These are phyloP conservation scores for Geodia barretti DNA, from an alignment of 37 sponge, comb jelly and placozoan species.

Conservation along the genomic window DNA sequence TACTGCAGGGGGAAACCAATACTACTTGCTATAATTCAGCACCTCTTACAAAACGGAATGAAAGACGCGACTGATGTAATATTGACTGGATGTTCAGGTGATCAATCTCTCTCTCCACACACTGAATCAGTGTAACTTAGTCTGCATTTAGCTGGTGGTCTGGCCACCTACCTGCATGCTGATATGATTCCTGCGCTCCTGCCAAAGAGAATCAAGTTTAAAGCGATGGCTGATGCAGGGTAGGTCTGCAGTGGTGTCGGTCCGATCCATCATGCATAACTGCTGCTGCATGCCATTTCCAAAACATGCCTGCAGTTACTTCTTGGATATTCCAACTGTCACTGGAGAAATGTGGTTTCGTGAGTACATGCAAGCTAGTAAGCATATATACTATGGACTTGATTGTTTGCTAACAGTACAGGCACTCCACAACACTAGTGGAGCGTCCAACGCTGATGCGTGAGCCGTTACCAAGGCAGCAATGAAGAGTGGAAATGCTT, in stretches of 20 bases:
- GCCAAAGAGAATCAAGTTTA: slow-evolving; percentile 25
- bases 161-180: slow-evolving; percentile 80
- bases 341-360: neutral
- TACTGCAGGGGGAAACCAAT: slow-evolving; percentile 2
- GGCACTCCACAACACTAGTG: slow-evolving; percentile 65
- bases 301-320: slow-evolving; percentile 23
- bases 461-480: slow-evolving; percentile 24
- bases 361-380: neutral
- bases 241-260: slow-evolving; percentile 24
- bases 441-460: slow-evolving; percentile 70
- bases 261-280: neutral
- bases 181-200: slow-evolving; percentile 44
- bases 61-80: slow-evolving; percentile 62
- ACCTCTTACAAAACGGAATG: slow-evolving; percentile 51
- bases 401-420: slow-evolving; percentile 32
- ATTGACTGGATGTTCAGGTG: slow-evolving; percentile 89
- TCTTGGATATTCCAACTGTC: slow-evolving; percentile 33
- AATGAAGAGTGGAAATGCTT: slow-evolving; percentile 77
- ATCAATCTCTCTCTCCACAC: too few relatives aligned
- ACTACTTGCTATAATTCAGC: slow-evolving; percentile 33
- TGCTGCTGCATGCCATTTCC: neutral
- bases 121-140: neutral
- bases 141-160: slow-evolving; percentile 73
- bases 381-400: neutral
- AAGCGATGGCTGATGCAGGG: slow-evolving; percentile 85